Evolutionary conservation across 2,888 invertebrate species (phyloP).

Genomic region (Psylliodes chrysocephalus): DNA sequence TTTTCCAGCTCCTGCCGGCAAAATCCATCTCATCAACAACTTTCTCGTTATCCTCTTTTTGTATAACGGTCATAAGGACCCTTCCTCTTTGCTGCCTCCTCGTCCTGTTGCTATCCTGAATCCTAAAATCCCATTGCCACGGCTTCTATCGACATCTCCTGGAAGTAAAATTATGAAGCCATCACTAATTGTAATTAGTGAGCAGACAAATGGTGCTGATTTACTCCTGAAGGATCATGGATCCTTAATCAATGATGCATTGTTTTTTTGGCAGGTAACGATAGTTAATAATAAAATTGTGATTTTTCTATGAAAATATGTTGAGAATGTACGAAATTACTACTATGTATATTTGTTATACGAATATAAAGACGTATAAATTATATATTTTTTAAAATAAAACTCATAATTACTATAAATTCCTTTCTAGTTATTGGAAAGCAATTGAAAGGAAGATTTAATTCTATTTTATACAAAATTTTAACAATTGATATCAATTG

Average conservation of each 20-base stretch:
- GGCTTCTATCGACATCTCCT: background rate
- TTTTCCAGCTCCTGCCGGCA: background rate
- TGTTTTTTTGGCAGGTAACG: background rate
- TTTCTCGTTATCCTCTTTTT: background rate
- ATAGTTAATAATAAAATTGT: too few species aligned
- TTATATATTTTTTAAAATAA: too few species aligned
- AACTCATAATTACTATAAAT: too few species aligned
- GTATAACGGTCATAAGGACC: background rate
- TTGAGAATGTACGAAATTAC: too few species aligned
- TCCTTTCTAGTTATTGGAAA: too few species aligned
- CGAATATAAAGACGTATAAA: too few species aligned
- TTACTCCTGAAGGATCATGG: background rate
- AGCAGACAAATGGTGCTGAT: background rate
- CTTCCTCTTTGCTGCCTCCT: background rate
- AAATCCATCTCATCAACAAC: background rate
- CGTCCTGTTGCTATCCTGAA: background rate
- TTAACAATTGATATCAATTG: too few species aligned
- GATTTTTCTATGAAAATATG: too few species aligned
- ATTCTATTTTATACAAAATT: too few species aligned
- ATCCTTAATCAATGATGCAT: background rate
- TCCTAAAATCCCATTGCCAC: background rate
- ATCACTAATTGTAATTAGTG: slow-evolving; percentile 1
- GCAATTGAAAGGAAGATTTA: too few species aligned
- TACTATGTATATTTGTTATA: too few species aligned
- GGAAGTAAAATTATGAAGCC: background rate